Base-by-base conservation (phyloP, 2,888 invertebrate genomes). In the Lysandra bellargus region DNA sequence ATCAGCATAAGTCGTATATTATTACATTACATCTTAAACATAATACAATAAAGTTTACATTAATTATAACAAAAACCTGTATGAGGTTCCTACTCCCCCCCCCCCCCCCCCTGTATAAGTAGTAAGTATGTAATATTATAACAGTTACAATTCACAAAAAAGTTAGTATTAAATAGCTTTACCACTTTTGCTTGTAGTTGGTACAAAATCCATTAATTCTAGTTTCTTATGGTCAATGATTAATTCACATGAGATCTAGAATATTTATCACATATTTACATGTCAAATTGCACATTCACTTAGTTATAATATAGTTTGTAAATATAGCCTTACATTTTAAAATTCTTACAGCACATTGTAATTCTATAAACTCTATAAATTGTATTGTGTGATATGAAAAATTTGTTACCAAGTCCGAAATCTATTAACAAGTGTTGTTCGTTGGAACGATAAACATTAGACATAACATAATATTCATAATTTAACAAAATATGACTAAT, bases 331-430 rank as follows among this genome's bases (percentile, higher is more conserved):
- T 61, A 61, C 23, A 64, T 30, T 12, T 64, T 30, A 12, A 30
- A 30, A 9, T 23, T 64, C 30, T 30, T 23, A 64, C 61, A 64
- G 23, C 23, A 9, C 23, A 23, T 61, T 61, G n/a, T 60, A 61
- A 61, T 61, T 9, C 7, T 6, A n/a, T 64, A 12, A 9, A 9
- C 12, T 30, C 9, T 61, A 57, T 57, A 57, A 57, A 57, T 17
- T 61, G 2, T 64, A n/a, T 61, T 64, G 64, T 64, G 9, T 64
- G 64, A 64, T 30, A 64, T 64, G 64, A 64, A 64, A 57, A 57
- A 14, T 4, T 53, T 49, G 9, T 57, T 57, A 4, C 17, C 57
- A 57, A 17, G 17, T 57, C 14, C 17, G 4, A 57, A 57, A 57
- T 57, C 14, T 57, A 17, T 57, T 17, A 53, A 14, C 53, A 53